Base-by-base conservation (phyloP, 2,113 vertebrate genomes). In the Solea solea region DNA sequence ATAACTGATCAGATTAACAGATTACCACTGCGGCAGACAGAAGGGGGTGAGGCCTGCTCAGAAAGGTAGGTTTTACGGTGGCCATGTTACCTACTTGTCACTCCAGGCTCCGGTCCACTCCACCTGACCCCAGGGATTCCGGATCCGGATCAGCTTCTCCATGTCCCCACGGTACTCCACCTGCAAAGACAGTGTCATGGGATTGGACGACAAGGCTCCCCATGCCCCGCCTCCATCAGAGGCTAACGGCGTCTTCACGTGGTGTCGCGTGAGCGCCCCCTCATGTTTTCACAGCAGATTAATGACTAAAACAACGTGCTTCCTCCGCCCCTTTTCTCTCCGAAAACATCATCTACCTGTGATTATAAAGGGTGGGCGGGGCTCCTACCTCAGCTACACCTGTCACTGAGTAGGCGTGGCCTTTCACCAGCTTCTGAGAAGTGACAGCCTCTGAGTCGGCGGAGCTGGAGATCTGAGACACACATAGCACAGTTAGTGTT, bases 41-140 rank as follows among this genome's bases (percentile, higher is more conserved):
- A 3, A 34, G 34, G 34, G 34, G 34, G 34, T 6, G 34, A 2
- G 5, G 34, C 34, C 34, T 34, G 34, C 34, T 34, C 34, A 34
- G 34, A 6, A 34, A 34, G 5, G 5, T 3, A 0, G 5, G 34
- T 6, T 4, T 34, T 34, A 6, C 34, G 5, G 34, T 6, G 34
- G 34, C 34, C 3, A 46, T 3, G 45, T 52, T 8, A 90, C 90
- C 45, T 90, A 95, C 94, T 84, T 58, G 61, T 96, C 95, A 41
- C 94, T 95, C 96, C 96, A 96, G 74, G 94, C 89, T 75, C 96
- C 95, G 0, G 87, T 94, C 94, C 96, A 97, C 84, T 97, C 94
- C 91, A 94, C 90, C 82, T 95, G 81, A 34, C 95, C 96, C 95
- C 95, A 96, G 0, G 95, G 95, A 77, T 96, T 97, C 84, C 94